Evolutionary conservation across 2,888 invertebrate species (phyloP).

Genomic region (Drosophila rellima): DNA sequence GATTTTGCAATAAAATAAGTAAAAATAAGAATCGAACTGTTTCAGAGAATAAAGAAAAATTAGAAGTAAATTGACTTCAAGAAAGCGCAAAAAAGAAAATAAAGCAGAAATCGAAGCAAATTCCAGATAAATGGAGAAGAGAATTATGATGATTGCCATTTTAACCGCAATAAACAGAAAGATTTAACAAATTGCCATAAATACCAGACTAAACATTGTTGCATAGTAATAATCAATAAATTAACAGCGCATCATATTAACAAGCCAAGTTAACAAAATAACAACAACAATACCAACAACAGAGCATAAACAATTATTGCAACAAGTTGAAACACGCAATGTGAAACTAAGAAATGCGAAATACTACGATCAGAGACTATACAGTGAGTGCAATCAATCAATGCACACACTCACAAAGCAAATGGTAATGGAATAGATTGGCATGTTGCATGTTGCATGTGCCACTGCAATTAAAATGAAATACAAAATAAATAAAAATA

Average conservation of each 20-base stretch:
- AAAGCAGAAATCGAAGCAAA: background rate
- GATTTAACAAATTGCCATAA: slow-evolving; percentile 37
- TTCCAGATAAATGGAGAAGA: background rate
- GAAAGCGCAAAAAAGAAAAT: no score
- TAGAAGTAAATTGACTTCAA: no score
- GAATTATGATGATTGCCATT: slow-evolving; percentile 2
- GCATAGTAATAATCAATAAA: slow-evolving; percentile 56
- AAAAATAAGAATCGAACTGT: background rate
- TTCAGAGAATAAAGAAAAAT: no score
- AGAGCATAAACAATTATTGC: slow-evolving; percentile 13
- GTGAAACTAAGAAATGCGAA: slow-evolving; percentile 23
- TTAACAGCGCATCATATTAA: slow-evolving; percentile 74
- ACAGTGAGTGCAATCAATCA: slow-evolving; percentile 58
- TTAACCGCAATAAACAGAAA: slow-evolving; percentile 12
- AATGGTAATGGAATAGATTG: slow-evolving; percentile 28
- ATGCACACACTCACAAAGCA: slow-evolving; percentile 19
- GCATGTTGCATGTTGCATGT: slow-evolving; percentile 63
- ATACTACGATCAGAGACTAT: background rate
- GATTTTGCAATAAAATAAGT: background rate
- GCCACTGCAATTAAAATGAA: slow-evolving; percentile 59
- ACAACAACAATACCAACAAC: slow-evolving; percentile 7
- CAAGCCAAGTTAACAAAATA: slow-evolving; percentile 41
- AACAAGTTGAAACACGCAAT: slow-evolving; percentile 48
- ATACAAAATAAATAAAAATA: slow-evolving; percentile 4
- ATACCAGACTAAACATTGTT: slow-evolving; percentile 21